Evolutionary conservation across 2,888 invertebrate species (phyloP), one percentile per base, ranked within the genome.

Genomic region (Patella ulyssiponensis): DNA sequence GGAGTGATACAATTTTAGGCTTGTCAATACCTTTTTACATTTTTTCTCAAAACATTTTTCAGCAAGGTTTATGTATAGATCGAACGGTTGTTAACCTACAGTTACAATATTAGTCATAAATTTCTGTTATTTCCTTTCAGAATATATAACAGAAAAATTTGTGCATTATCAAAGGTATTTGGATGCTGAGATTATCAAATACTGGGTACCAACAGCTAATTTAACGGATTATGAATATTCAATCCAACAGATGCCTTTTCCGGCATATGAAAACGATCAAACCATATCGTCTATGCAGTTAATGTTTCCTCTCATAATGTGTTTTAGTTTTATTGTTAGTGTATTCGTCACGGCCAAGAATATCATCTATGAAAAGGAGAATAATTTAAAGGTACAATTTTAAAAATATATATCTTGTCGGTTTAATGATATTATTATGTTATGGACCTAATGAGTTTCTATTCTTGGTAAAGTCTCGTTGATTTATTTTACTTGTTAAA

Each of bases 291-390:
- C 94, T 0, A 89, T 96, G 69, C 93, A 94, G 87, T 90, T 93
- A 14, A 93, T 95, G 84, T 93, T 97, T 78, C 95, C 96, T 0
- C 92, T 96, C 82, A 94, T 97, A 73, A 93, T 97, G 44, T 93
- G 96, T 92, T 92, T 97, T 20, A 95, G 96, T 88, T 97, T 96
- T 88, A 94, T 95, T 76, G 96, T 96, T 90, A 94, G 95, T 0
- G 95, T 95, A 75, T 94, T 96, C 20, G 96, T 95, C 87, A 95
- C 95, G 56, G 94, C 95, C 1, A 95, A 95, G 91, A 94, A 94
- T 72, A 93, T 96, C 51, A 94, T 95, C 0, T 93, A 94, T 54
- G 96, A 96, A 91, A 96, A 96, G 88, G 96, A 96, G 90, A 93
- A 94, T 27, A 88, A 86, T 75, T 81, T 91, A 1, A 91, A 91